Evolutionary conservation across 2,113 vertebrate genomes (phyloP).

Genomic region (Charadrius vociferus): DNA sequence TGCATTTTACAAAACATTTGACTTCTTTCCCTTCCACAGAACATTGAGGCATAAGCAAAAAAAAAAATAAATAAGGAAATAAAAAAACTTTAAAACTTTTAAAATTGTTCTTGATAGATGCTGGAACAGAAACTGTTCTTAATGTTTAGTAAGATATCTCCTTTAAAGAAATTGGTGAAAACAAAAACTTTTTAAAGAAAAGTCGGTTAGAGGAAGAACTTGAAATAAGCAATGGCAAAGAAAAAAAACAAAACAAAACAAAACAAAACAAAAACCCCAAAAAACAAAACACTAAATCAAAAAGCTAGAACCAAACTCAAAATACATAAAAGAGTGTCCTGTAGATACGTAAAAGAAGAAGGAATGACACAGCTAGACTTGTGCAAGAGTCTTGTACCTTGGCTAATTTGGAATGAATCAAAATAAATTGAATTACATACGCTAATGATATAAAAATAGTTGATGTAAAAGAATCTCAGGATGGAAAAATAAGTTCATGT

Average conservation of each 20-base stretch:
- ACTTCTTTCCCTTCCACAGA: not conserved
- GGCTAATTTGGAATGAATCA: not conserved
- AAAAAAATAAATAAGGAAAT: not conserved
- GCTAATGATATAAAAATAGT: not conserved
- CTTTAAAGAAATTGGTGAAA: not conserved
- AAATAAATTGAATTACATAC: not conserved
- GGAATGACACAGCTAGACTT: not conserved
- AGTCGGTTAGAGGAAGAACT: not conserved
- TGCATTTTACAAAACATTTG: not conserved
- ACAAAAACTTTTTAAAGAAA: not conserved
- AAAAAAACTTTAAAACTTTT: not conserved
- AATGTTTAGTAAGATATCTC: not conserved
- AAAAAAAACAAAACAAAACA: not conserved
- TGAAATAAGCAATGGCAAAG: not conserved
- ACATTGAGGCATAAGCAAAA: not conserved
- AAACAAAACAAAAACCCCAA: too few species aligned
- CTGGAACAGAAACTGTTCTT: not conserved
- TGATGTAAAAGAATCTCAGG: not conserved
- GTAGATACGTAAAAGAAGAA: not conserved
- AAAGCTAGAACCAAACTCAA: not conserved
- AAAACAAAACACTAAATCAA: not conserved
- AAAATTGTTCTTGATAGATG: not conserved
- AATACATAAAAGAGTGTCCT: not conserved
- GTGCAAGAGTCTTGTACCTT: not conserved
- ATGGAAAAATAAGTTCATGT: not conserved